These are phyloP conservation scores for Bubo bubo DNA, from an alignment of 2,113 vertebrate species.

Conservation along the genomic window DNA sequence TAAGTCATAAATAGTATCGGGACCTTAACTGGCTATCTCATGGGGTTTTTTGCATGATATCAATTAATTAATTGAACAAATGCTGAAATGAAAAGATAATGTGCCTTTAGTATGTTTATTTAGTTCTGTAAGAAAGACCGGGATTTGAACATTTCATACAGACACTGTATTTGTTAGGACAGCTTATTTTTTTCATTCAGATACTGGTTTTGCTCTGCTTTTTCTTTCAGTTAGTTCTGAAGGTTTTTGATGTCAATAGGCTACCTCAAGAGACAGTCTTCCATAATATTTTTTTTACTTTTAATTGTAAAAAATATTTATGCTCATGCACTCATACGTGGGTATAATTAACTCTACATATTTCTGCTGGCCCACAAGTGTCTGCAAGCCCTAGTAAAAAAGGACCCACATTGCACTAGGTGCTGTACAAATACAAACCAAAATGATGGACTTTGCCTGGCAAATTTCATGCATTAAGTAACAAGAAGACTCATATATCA, in stretches of 20 bases:
- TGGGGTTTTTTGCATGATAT: background rate
- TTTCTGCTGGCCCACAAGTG: background rate
- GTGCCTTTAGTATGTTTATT: background rate
- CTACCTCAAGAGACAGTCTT: background rate
- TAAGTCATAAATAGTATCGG: background rate
- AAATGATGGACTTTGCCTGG: background rate
- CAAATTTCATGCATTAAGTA: background rate
- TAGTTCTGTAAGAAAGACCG: background rate
- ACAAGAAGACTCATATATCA: background rate
- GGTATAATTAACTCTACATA: background rate
- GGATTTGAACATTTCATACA: background rate
- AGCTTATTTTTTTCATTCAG: conserved; percentile 5
- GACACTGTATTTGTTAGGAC: background rate
- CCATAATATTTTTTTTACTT: background rate
- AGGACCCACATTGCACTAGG: background rate
- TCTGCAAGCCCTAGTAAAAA: background rate
- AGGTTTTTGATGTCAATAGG: background rate
- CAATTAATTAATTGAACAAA: background rate
- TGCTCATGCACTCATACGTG: background rate
- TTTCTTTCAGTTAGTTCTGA: background rate
- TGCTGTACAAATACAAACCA: background rate
- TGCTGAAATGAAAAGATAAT: background rate
- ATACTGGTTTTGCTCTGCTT: background rate
- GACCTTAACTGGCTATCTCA: background rate
- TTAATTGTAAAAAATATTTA: background rate